Percentiles rank a stretch among this genome's conserved stretches.
Conservation (phyloP, 2,888 invertebrate species). For the Vanessa cardui region DNA sequence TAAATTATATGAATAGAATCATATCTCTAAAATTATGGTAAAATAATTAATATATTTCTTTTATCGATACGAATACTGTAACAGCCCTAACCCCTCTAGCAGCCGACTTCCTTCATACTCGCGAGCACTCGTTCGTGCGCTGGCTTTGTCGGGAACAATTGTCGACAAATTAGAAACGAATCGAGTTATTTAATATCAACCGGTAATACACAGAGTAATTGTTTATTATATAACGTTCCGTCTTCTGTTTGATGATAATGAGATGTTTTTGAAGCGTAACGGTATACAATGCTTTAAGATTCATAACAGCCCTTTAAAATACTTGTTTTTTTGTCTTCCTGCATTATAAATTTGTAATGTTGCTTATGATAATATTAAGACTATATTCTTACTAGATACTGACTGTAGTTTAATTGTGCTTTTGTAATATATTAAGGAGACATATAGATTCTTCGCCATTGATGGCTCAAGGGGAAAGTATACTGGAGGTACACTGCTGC, state of each 20-base stretch:
- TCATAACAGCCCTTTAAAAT: too few species aligned
- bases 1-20: too few species aligned
- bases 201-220: constrained; percentile 69
- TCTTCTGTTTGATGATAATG: constrained; percentile 33
- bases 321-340: too few species aligned
- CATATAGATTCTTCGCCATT: too few species aligned
- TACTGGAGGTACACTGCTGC: too few species aligned
- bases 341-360: too few species aligned
- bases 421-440: too few species aligned
- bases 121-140: constrained; percentile 79
- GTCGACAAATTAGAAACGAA: constrained; percentile 83
- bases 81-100: constrained; percentile 65
- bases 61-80: constrained; percentile 46
- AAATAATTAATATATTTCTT: too few species aligned
- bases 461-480: too few species aligned
- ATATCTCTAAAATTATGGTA: not conserved
- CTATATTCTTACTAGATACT: too few species aligned
- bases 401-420: too few species aligned
- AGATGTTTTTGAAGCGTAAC: constrained; percentile 27
- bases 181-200: constrained; percentile 82
- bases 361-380: too few species aligned
- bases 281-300: not conserved
- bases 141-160: constrained; percentile 83
- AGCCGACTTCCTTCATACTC: constrained; percentile 82
- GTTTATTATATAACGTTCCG: constrained; percentile 49